phyloP scores from a whole-genome alignment of 2,113 vertebrate genomes.

The Mohoua ochrocephala region DNA sequence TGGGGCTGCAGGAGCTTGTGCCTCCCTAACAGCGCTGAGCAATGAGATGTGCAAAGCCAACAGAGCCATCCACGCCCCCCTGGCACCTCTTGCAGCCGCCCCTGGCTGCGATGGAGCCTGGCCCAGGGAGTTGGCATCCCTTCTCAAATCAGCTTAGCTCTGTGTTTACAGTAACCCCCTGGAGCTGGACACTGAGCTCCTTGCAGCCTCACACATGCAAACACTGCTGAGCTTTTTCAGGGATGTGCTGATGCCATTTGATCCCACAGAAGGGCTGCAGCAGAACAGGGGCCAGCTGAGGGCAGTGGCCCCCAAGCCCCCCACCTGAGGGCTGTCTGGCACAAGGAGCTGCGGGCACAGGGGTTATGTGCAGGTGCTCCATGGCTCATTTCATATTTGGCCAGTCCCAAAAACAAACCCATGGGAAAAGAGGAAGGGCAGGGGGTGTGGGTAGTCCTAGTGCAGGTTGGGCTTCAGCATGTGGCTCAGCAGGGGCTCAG shows the following conservation, averaged over 20 bases:
- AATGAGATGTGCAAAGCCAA: background rate
- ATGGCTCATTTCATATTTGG: background rate
- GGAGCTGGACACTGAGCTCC: background rate
- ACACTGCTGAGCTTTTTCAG: background rate
- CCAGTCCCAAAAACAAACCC: background rate
- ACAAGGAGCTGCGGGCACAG: background rate
- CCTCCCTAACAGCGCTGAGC: background rate
- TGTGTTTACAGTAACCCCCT: background rate
- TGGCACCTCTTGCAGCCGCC: background rate
- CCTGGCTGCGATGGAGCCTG: background rate
- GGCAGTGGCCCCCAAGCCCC: background rate
- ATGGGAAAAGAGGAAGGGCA: background rate
- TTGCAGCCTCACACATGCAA: background rate
- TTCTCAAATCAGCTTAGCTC: background rate
- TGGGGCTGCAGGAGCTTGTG: background rate
- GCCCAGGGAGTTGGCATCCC: background rate
- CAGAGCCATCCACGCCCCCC: accelerated
- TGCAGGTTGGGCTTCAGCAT: background rate
- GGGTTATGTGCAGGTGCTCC: background rate
- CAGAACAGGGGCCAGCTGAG: background rate
- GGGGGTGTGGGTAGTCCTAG: background rate
- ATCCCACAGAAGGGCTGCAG: background rate
- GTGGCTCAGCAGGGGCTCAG: constrained; percentile 31
- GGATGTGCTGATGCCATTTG: background rate
- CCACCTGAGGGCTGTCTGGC: background rate